These are phyloP conservation scores for Cairina moschata DNA, from an alignment of 2,113 vertebrate species.

Conservation along the genomic window DNA sequence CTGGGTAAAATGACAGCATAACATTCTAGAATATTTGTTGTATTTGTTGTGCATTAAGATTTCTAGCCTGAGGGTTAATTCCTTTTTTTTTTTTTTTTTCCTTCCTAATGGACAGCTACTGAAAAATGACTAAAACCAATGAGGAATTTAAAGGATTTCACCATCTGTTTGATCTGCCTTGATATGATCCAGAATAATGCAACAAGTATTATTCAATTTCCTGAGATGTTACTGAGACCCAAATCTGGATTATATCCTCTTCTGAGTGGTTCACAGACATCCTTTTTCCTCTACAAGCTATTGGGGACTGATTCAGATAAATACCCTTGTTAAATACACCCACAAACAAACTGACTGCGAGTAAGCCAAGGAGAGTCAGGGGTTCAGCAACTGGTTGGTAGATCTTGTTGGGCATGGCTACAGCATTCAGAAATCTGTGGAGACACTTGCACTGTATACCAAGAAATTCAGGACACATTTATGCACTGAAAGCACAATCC, in stretches of 20 bases:
- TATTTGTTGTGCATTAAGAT: background rate
- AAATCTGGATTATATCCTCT: background rate
- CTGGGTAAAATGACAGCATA: background rate
- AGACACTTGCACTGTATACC: background rate
- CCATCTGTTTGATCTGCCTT: background rate
- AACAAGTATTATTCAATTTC: background rate
- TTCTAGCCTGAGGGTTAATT: background rate
- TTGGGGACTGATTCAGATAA: background rate
- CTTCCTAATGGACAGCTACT: background rate
- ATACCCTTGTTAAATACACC: background rate
- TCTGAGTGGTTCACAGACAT: background rate
- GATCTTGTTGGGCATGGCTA: background rate
- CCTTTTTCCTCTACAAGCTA: background rate
- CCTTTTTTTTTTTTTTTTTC: background rate
- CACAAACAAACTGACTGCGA: too few species aligned
- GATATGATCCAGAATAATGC: background rate
- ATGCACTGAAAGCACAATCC: background rate
- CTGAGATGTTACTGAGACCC: background rate
- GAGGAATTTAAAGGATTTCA: background rate
- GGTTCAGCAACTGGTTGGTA: background rate
- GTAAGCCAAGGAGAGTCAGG: background rate
- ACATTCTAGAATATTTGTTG: background rate
- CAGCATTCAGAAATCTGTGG: background rate
- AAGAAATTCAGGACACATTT: background rate
- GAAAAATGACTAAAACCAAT: background rate